phyloP scores from a whole-genome alignment of 2,797 vertebrate species.

The Arnoldichthys spilopterus region DNA sequence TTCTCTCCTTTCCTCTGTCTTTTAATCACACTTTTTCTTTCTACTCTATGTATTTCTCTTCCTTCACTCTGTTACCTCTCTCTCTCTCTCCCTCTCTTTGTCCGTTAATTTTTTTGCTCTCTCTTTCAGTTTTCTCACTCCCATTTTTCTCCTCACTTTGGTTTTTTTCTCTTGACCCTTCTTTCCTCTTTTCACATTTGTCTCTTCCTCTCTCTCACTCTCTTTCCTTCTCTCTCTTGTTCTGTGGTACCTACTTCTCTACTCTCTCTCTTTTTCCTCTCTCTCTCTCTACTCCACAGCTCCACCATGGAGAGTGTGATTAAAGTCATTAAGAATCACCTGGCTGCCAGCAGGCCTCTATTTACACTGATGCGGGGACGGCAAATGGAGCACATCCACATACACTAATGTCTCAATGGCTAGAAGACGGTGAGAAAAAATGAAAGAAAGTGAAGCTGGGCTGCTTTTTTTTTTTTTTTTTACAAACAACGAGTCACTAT shows the following conservation, averaged over 20 bases:
- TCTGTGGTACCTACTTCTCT: not conserved
- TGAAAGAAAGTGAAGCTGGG: not conserved
- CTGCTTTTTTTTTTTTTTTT: not conserved
- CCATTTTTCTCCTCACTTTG: not conserved
- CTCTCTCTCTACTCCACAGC: not conserved
- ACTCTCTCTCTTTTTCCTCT: not conserved
- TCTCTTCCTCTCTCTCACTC: not conserved
- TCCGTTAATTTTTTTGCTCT: not conserved
- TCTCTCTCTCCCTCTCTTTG: not conserved
- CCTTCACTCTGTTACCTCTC: too few relatives aligned
- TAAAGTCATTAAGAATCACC: slow-evolving; percentile 64
- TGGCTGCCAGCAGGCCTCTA: slow-evolving; percentile 57
- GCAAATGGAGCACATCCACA: slow-evolving; percentile 57
- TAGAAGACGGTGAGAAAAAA: slow-evolving; percentile 5
- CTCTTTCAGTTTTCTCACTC: not conserved
- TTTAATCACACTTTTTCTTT: not conserved
- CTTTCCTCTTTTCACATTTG: not conserved
- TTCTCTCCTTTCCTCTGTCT: not conserved
- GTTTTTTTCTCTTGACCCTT: not conserved
- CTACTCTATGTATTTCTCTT: too few relatives aligned
- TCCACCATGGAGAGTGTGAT: slow-evolving; percentile 58
- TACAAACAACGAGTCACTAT: slow-evolving; percentile 31
- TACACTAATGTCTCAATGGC: slow-evolving; percentile 53
- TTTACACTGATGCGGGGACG: slow-evolving; percentile 55
- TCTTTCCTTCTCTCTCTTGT: not conserved